Percentiles rank a stretch among this genome's conserved stretches.
phyloP scores from a whole-genome alignment of 23 tunicate genomes.

The Ascidia mentula region DNA sequence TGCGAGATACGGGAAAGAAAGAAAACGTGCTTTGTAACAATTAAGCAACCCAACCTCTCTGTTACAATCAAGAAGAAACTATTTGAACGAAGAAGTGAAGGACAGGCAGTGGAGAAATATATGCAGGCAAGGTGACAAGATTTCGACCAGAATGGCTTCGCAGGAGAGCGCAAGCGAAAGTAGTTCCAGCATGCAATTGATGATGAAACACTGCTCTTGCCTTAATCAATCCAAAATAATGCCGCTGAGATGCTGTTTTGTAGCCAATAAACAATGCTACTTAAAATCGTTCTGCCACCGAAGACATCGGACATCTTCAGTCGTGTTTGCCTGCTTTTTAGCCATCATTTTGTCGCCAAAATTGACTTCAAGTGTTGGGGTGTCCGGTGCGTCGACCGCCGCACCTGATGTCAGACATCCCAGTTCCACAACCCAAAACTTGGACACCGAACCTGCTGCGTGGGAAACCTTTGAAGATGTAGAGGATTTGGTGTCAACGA shows the following conservation, averaged over 20 bases:
- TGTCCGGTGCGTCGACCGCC: background rate
- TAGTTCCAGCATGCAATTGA: background rate
- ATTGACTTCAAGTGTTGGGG: background rate
- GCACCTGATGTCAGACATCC: background rate
- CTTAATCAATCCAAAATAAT: too few species aligned
- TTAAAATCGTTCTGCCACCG: too few species aligned
- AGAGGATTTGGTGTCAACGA: conserved; percentile 16
- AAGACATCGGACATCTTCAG: background rate
- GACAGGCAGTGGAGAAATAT: background rate
- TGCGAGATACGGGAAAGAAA: background rate
- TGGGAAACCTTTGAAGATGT: background rate
- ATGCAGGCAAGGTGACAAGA: background rate
- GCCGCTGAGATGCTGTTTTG: too few species aligned
- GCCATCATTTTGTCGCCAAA: conserved; percentile 14
- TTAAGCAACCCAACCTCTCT: background rate
- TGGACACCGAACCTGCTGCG: background rate
- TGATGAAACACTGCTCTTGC: too few species aligned
- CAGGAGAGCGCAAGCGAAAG: background rate
- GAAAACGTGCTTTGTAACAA: background rate
- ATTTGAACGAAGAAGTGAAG: background rate
- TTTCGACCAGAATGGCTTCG: background rate
- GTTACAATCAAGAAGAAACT: background rate
- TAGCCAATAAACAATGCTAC: too few species aligned
- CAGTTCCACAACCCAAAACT: background rate
- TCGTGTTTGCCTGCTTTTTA: background rate